Evolutionary conservation across 1,140 invertebrate species (phyloP), one percentile per base, ranked within the genome.

Genomic region (Chironomus striatipennis): DNA sequence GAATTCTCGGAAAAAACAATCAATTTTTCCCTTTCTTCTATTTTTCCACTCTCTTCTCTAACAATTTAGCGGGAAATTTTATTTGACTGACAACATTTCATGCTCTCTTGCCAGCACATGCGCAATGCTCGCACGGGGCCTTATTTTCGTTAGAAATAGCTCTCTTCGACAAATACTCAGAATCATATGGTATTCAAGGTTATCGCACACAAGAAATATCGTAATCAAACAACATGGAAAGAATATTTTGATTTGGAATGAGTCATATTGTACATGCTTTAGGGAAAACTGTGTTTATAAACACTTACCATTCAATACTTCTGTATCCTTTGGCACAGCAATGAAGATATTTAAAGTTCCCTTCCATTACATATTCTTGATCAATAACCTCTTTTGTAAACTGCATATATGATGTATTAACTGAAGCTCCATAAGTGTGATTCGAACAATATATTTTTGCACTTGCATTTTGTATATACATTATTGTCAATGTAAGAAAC

Each of bases 301-400:
- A 5, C 7, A 85, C 87, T 87, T 77, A 91, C 90, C 90, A 91
- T 86, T 91, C 90, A 76, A 91, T 90, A 80, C 89, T 91, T 74
- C 89, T 83, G 78, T 91, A 91, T 77, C 88, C 89, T 77, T 89
- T 86, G 42, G 90, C 86, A 79, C 90, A 91, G 81, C 90, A 91
- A 79, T 91, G 89, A 21, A 91, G 85, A 75, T 88, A 89, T 81
- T 91, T 91, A 84, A 90, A 90, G 24, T 87, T 84, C 65, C 86
- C 86, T 34, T 87, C 84, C 76, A 89, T 86, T 8, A 88, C 89
- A 78, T 88, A 91, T 76, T 91, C 90, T 74, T 80, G 82, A 8
- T 84, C 81, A 24, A 87, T 86, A 8, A 88, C 85, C 77, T 91
- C 90, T 79, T 91, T 91, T 75, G 88, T 90, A 79, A 91, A 90